phyloP scores from a whole-genome alignment of 2,888 invertebrate species.

The Archaeoteleia sp. region DNA sequence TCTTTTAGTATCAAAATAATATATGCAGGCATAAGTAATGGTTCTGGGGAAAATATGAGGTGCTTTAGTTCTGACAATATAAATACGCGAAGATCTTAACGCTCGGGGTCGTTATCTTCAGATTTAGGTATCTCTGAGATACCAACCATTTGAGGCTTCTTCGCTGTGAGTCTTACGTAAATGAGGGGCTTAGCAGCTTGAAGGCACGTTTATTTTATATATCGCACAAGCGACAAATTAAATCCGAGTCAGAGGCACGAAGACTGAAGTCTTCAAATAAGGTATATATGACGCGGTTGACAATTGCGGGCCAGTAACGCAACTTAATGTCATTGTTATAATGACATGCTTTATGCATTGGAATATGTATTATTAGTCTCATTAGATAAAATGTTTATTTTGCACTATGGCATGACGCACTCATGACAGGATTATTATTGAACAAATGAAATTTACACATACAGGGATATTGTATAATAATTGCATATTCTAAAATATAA shows the following conservation, averaged over 20 bases:
- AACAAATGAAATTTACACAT: too few species aligned
- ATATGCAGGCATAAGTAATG: too few species aligned
- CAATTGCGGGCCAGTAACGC: too few species aligned
- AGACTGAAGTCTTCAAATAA: slow-evolving; percentile 16
- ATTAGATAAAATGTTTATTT: too few species aligned
- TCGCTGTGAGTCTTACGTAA: slow-evolving; percentile 41
- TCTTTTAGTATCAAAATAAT: too few species aligned
- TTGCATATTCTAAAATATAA: too few species aligned
- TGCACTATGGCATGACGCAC: too few species aligned
- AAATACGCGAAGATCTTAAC: slow-evolving; percentile 14
- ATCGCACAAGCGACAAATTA: slow-evolving; percentile 42
- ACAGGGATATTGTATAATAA: too few species aligned
- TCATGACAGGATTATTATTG: too few species aligned
- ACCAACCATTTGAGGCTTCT: slow-evolving; percentile 43
- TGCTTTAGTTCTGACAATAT: slow-evolving; percentile 12
- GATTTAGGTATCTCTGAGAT: slow-evolving; percentile 32
- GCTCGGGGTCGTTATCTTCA: slow-evolving; percentile 28
- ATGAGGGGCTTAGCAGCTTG: slow-evolving; percentile 48
- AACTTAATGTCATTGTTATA: too few species aligned
- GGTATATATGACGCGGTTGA: neutral
- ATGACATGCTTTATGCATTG: too few species aligned
- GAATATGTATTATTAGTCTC: too few species aligned
- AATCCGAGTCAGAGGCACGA: slow-evolving; percentile 18
- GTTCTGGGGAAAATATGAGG: slow-evolving; percentile 5
- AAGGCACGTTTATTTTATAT: slow-evolving; percentile 36